Evolutionary conservation across 2,888 invertebrate genomes (phyloP).

Genomic region (Tubulanus polymorphus): DNA sequence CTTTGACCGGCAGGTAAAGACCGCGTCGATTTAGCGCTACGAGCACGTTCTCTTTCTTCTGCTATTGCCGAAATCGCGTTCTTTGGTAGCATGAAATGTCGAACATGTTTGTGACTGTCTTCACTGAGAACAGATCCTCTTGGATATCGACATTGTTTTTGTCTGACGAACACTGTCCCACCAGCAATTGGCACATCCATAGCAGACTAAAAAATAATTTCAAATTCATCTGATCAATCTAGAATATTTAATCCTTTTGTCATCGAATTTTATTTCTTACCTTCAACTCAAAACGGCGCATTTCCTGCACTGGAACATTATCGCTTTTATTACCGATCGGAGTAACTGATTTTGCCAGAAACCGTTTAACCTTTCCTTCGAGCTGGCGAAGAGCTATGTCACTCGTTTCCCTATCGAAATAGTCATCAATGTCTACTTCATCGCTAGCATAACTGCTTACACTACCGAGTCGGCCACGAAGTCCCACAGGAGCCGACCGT

Average conservation of each 20-base stretch:
- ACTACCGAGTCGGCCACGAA: constrained; percentile 5
- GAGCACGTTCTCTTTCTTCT: not conserved
- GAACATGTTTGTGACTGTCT: constrained; percentile 34
- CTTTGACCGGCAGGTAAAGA: too few species aligned
- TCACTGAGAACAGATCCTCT: constrained; percentile 15
- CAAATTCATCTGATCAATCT: not conserved
- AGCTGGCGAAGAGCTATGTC: constrained; percentile 30
- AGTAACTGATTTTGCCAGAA: too few species aligned
- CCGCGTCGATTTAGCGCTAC: too few species aligned
- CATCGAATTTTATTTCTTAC: constrained; percentile 15
- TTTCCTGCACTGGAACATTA: constrained; percentile 18
- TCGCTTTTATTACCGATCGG: too few species aligned
- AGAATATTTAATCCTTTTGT: not conserved
- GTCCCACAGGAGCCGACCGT: not conserved
- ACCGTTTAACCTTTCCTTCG: constrained; percentile 22
- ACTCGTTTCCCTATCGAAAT: constrained; percentile 46
- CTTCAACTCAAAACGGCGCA: constrained; percentile 28
- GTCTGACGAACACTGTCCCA: constrained; percentile 42
- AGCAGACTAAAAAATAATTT: not conserved
- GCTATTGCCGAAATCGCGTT: constrained; percentile 14
- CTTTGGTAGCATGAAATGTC: constrained; percentile 28
- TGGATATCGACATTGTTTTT: constrained; percentile 30
- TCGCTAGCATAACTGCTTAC: constrained; percentile 1
- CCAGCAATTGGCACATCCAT: constrained; percentile 44
- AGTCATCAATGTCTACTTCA: constrained; percentile 22